Conservation (phyloP, 2,113 vertebrate species). For the Macquaria australasica region DNA sequence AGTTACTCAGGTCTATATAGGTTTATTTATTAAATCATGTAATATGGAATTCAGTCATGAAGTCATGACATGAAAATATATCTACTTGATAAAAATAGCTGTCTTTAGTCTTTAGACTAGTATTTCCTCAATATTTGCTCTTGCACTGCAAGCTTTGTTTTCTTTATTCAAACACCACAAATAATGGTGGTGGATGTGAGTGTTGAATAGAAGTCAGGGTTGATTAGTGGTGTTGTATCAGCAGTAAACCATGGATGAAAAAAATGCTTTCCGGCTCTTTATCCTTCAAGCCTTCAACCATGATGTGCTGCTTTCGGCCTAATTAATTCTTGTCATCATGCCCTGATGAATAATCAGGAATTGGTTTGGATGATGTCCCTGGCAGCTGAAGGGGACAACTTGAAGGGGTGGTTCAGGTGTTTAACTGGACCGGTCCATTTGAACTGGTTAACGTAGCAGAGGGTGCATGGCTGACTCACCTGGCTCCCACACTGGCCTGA, state of each 20-base stretch:
- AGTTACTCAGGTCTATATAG: constrained; percentile 1
- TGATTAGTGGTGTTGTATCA: constrained; percentile 20
- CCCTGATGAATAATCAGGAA: constrained; percentile 70
- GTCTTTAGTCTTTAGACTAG: neutral
- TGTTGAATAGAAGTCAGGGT: constrained; percentile 15
- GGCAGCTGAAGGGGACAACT: constrained; percentile 48
- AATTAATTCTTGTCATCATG: constrained; percentile 70
- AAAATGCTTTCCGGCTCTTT: constrained; percentile 33
- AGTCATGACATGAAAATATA: neutral
- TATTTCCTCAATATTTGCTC: neutral
- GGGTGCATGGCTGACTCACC: constrained; percentile 52
- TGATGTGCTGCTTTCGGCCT: constrained; percentile 38
- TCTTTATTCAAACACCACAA: neutral
- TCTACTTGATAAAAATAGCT: neutral
- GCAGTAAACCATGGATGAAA: constrained; percentile 18
- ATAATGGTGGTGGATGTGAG: neutral
- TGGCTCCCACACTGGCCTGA: constrained; percentile 31
- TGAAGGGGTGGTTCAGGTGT: constrained; percentile 79
- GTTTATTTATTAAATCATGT: neutral
- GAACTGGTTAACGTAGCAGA: constrained; percentile 72
- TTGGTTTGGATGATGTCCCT: constrained; percentile 67
- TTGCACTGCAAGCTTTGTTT: neutral
- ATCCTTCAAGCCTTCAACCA: constrained; percentile 29
- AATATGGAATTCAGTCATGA: constrained; percentile 9
- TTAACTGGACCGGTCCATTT: constrained; percentile 76